phyloP scores from a whole-genome alignment of 2,113 vertebrate species.

The Galemys pyrenaicus region DNA sequence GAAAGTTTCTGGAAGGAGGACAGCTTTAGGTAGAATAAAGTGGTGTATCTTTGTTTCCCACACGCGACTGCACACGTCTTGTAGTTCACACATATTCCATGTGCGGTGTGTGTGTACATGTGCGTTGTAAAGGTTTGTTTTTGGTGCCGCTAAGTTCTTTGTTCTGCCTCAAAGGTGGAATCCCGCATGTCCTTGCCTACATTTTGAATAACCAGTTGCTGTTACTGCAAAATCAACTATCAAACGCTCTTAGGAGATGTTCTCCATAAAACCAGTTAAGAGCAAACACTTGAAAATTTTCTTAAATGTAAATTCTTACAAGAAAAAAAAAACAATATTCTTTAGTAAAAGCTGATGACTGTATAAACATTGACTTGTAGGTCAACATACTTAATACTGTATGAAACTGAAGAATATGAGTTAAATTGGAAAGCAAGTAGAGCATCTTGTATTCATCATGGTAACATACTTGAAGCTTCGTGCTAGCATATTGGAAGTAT shows the following conservation, averaged over 20 bases:
- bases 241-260: background rate
- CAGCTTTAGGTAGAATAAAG: background rate
- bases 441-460: background rate
- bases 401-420: background rate
- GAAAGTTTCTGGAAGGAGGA: constrained; percentile 33
- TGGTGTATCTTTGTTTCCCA: background rate
- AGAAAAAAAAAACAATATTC: background rate
- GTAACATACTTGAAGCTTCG: background rate
- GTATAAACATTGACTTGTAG: background rate
- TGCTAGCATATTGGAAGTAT: background rate
- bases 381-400: background rate
- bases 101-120: background rate
- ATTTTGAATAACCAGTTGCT: background rate
- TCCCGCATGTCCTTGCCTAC: background rate
- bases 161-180: background rate
- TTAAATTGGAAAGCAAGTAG: background rate
- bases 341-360: background rate
- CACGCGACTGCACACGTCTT: background rate
- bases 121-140: background rate
- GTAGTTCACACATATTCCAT: background rate
- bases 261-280: background rate
- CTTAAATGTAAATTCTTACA: background rate
- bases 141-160: background rate
- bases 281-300: constrained; percentile 2
- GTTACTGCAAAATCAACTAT: background rate